Conservation (phyloP, 2,888 invertebrate species). For the Acrobeloides nanus region DNA sequence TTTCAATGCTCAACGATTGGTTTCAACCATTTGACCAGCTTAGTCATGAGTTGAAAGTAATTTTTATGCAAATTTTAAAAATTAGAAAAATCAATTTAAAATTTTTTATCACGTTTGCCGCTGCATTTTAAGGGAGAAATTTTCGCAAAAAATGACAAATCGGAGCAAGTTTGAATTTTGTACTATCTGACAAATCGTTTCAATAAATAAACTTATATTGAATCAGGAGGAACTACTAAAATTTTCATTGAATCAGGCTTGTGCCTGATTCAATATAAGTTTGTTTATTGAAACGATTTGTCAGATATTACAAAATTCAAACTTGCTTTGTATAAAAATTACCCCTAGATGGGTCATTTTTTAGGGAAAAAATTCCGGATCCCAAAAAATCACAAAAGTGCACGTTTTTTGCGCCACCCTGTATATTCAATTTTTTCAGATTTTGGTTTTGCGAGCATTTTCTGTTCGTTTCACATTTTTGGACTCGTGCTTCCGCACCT, state of each 20-base stretch:
- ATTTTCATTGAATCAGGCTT: no score
- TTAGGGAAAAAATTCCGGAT: no score
- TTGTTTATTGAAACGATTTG: no score
- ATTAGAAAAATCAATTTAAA: neutral
- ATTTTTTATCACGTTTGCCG: neutral
- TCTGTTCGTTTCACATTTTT: constrained; percentile 21
- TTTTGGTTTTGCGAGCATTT: constrained; percentile 17
- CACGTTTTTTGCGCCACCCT: no score
- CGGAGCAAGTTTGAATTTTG: no score
- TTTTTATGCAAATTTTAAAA: constrained; percentile 2
- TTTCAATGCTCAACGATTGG: constrained; percentile 31
- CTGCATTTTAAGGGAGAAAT: neutral
- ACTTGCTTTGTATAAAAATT: constrained; percentile 1
- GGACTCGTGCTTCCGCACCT: constrained; percentile 18
- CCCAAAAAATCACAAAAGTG: no score
- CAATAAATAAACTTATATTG: no score
- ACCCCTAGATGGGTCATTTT: no score
- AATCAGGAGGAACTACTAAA: no score
- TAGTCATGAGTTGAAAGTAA: constrained; percentile 24
- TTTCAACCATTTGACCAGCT: constrained; percentile 26
- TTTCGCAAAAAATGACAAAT: constrained; percentile 5
- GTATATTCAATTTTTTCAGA: constrained; percentile 6
- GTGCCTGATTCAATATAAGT: no score
- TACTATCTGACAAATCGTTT: no score
- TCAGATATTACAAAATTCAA: neutral